A percentile compares a stretch with the other conserved stretches of the same genome.
phyloP scores from a whole-genome alignment of 1,140 invertebrate species.

The Homalodisca vitripennis region DNA sequence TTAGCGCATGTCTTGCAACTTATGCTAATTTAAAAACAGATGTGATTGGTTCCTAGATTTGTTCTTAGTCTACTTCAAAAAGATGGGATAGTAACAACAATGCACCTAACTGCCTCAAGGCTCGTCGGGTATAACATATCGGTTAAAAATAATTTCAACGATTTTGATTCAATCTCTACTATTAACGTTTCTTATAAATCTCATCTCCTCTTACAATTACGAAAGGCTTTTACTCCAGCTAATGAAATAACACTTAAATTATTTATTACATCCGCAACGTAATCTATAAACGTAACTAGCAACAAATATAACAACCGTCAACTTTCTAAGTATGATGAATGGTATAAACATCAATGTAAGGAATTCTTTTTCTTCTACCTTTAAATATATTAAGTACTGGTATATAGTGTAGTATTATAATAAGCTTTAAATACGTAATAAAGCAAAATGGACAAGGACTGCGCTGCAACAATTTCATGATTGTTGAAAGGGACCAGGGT shows the following conservation, averaged over 20 bases:
- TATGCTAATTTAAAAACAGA: too few relatives aligned
- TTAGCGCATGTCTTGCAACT: too few relatives aligned
- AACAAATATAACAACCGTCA: constrained; percentile 13
- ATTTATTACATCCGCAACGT: constrained; percentile 4
- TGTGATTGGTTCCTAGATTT: too few relatives aligned
- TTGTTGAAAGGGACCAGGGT: constrained; percentile 8
- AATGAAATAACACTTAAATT: constrained; percentile 13
- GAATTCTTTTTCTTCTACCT: constrained; percentile 8
- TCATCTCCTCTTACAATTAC: too few relatives aligned
- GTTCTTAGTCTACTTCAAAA: too few relatives aligned
- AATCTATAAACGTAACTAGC: constrained; percentile 15
- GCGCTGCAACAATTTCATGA: constrained; percentile 17
- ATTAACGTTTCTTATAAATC: too few relatives aligned
- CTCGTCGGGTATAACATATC: too few relatives aligned
- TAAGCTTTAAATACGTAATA: constrained; percentile 22
- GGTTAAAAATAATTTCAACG: too few relatives aligned
- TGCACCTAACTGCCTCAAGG: too few relatives aligned
- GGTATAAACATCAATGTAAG: constrained; percentile 26
- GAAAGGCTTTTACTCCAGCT: background rate
- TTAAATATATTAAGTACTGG: constrained; percentile 23
- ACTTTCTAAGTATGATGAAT: constrained; percentile 22
- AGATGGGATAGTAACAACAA: too few relatives aligned
- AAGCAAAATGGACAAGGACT: constrained; percentile 25
- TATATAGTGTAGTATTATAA: constrained; percentile 23
- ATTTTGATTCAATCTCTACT: too few relatives aligned